Evolutionary conservation across 1,140 invertebrate species (phyloP).

Genomic region (Drosophila tani): DNA sequence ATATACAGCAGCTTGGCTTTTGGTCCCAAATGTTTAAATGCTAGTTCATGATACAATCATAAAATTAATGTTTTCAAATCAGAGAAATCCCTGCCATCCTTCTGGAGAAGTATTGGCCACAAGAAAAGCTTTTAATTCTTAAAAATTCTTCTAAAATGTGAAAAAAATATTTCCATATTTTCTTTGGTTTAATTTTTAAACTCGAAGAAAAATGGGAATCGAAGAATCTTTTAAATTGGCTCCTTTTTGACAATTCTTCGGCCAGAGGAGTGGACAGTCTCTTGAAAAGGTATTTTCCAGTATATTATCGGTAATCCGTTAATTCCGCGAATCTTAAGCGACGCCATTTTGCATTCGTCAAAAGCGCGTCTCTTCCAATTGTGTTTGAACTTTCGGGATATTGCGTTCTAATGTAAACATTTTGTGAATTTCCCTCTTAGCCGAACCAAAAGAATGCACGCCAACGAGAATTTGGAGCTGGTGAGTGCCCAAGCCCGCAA

Average conservation of each 20-base stretch:
- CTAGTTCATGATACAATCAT: too few relatives aligned
- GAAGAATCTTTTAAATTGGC: neutral
- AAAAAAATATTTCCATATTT: too few relatives aligned
- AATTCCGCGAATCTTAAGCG: neutral
- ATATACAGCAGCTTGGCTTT: too few relatives aligned
- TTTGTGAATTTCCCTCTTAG: neutral
- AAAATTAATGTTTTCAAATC: too few relatives aligned
- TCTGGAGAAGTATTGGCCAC: too few relatives aligned
- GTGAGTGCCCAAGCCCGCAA: constrained; percentile 1
- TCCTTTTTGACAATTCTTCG: neutral
- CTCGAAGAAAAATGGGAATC: too few relatives aligned
- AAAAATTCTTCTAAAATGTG: too few relatives aligned
- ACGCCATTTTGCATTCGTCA: neutral
- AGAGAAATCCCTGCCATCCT: too few relatives aligned
- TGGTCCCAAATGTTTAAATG: too few relatives aligned
- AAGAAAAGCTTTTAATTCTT: too few relatives aligned
- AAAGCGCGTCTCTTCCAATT: neutral
- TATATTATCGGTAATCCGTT: neutral
- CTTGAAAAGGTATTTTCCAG: neutral
- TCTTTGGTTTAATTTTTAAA: too few relatives aligned
- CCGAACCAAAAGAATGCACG: constrained; percentile 2
- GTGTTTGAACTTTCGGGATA: neutral
- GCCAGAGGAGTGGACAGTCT: neutral
- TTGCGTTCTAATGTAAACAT: neutral
- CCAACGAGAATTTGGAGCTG: constrained; percentile 6